Evolutionary conservation across 2,888 invertebrate genomes (phyloP).

Genomic region (Synanthedon andrenaeformis): DNA sequence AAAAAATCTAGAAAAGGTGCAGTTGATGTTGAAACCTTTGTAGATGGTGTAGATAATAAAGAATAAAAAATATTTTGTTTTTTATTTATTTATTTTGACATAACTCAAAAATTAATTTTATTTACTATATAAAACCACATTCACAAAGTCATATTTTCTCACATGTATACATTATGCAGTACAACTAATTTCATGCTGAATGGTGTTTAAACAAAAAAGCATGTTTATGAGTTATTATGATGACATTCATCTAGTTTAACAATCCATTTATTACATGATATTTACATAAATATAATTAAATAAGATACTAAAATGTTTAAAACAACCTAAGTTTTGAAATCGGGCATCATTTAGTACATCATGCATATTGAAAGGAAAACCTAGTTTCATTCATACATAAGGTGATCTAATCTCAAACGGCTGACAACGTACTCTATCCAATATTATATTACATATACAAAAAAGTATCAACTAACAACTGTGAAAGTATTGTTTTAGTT

Average conservation of each 20-base stretch:
- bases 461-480: too few relatives aligned
- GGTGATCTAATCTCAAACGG: too few relatives aligned
- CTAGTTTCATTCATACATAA: too few relatives aligned
- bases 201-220: conserved; percentile 9
- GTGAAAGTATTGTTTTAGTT: background rate
- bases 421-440: too few relatives aligned
- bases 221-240: background rate
- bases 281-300: background rate
- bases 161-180: conserved; percentile 19
- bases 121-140: background rate
- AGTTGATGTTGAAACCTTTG: conserved; percentile 54
- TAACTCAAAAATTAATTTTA: background rate
- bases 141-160: conserved; percentile 11
- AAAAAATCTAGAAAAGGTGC: conserved; percentile 60
- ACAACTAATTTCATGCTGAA: conserved; percentile 20
- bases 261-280: background rate
- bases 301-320: background rate
- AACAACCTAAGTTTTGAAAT: too few relatives aligned
- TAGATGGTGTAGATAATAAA: conserved; percentile 31
- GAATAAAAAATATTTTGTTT: background rate
- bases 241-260: background rate
- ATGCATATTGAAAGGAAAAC: too few relatives aligned
- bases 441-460: too few relatives aligned
- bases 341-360: too few relatives aligned
- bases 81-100: background rate